Conservation (phyloP, 2,888 invertebrate species). For the Tetropium fuscum region DNA sequence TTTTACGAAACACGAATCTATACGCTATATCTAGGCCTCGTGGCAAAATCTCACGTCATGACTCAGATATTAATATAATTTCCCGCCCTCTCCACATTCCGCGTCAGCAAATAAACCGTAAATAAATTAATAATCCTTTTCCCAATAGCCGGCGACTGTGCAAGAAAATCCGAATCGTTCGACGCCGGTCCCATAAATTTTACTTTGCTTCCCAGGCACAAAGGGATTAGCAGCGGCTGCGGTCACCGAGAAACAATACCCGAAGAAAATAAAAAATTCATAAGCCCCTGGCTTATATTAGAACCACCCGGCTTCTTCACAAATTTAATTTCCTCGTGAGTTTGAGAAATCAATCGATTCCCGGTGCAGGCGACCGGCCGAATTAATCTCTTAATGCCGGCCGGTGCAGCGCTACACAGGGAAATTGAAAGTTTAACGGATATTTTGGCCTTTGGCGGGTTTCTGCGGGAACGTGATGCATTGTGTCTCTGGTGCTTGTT, state of each 20-base stretch:
- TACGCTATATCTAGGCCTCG: too few relatives aligned
- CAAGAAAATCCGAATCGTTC: too few relatives aligned
- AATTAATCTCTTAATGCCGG: conserved; percentile 16
- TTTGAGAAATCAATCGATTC: conserved; percentile 7
- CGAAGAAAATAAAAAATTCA: not conserved
- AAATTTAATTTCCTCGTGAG: conserved; percentile 5
- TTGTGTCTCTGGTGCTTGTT: not conserved
- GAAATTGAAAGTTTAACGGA: not conserved
- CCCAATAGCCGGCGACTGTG: too few relatives aligned
- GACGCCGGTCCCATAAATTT: not conserved
- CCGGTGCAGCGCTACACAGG: not conserved
- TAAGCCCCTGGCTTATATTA: conserved; percentile 5
- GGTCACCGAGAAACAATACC: not conserved
- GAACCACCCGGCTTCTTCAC: conserved; percentile 3
- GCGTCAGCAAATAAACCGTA: too few relatives aligned
- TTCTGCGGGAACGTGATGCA: conserved; percentile 5
- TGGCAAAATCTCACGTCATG: too few relatives aligned
- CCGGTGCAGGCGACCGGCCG: not conserved
- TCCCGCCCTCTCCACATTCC: too few relatives aligned
- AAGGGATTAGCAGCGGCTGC: conserved; percentile 4
- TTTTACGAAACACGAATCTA: too few relatives aligned
- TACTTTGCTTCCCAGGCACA: not conserved
- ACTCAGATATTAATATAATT: too few relatives aligned
- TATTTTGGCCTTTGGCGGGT: conserved; percentile 7
- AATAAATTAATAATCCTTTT: too few relatives aligned